Evolutionary conservation across 2,797 vertebrate genomes (phyloP).

Genomic region (Sibirionetta formosa): DNA sequence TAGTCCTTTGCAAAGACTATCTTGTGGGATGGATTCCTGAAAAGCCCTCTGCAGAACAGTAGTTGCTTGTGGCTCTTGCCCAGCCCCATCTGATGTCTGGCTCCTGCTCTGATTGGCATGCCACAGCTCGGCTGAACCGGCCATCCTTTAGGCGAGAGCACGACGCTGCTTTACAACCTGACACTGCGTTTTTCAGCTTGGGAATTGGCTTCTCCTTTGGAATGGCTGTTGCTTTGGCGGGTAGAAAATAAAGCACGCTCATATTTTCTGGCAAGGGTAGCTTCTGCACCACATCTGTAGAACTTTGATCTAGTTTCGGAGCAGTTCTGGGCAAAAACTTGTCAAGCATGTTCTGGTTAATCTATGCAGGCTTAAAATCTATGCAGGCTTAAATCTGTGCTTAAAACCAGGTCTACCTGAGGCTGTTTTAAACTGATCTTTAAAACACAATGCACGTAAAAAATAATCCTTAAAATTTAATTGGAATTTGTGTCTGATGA

Average conservation of each 20-base stretch:
- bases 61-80: constrained; percentile 53
- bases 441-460: background rate
- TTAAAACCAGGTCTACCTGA: constrained; percentile 22
- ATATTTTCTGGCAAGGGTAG: background rate
- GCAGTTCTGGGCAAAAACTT: background rate
- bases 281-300: constrained; percentile 24
- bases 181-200: constrained; percentile 10
- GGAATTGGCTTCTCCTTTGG: background rate
- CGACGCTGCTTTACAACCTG: constrained; percentile 6
- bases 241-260: background rate
- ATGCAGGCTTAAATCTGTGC: background rate
- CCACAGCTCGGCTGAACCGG: background rate
- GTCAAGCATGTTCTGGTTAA: constrained; percentile 20
- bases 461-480: background rate
- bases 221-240: background rate
- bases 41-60: constrained; percentile 60
- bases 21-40: constrained; percentile 69
- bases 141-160: background rate
- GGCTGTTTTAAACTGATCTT: background rate
- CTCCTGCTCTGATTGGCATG: constrained; percentile 46
- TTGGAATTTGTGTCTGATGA: background rate
- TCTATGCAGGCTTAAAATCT: background rate
- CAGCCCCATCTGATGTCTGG: constrained; percentile 62
- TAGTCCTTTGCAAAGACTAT: constrained; percentile 57
- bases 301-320: constrained; percentile 40